A percentile compares a stretch with the other conserved stretches of the same genome.
Conservation (phyloP, 2,888 invertebrate species). For the Melanchra persicariae region DNA sequence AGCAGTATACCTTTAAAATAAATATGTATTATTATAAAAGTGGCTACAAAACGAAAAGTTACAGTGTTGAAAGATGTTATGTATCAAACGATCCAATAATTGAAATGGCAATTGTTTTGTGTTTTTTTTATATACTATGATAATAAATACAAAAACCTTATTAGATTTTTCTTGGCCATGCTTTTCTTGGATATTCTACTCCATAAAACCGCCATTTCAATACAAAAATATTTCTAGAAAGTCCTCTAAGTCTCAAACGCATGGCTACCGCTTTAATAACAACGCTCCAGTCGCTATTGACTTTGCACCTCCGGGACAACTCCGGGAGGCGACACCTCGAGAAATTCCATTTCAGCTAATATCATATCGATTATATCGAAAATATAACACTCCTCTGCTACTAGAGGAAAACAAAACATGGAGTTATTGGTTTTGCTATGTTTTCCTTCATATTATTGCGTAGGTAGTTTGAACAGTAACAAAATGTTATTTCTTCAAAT, state of each 20-base stretch:
- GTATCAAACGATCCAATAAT: no score
- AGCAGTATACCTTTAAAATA: no score
- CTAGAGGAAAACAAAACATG: slow-evolving; percentile 23
- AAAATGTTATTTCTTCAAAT: slow-evolving; percentile 3
- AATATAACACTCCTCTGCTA: slow-evolving; percentile 47
- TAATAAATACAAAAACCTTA: no score
- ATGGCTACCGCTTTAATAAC: slow-evolving; percentile 57
- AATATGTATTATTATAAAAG: no score
- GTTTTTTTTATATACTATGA: no score
- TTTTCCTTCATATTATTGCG: slow-evolving; percentile 23
- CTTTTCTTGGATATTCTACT: no score
- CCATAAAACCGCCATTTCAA: no score
- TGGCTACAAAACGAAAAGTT: no score
- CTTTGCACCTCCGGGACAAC: slow-evolving; percentile 62
- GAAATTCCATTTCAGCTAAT: slow-evolving; percentile 63
- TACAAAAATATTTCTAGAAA: neutral
- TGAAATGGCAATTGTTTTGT: no score
- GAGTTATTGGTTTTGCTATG: slow-evolving; percentile 46
- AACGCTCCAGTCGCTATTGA: slow-evolving; percentile 63
- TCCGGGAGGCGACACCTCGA: slow-evolving; percentile 61
- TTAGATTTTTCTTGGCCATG: no score
- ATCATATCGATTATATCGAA: slow-evolving; percentile 60
- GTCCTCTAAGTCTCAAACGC: neutral
- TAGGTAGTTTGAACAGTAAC: neutral
- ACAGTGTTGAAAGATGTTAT: no score